phyloP scores from a whole-genome alignment of 2,113 vertebrate genomes.

The Polypterus senegalus region DNA sequence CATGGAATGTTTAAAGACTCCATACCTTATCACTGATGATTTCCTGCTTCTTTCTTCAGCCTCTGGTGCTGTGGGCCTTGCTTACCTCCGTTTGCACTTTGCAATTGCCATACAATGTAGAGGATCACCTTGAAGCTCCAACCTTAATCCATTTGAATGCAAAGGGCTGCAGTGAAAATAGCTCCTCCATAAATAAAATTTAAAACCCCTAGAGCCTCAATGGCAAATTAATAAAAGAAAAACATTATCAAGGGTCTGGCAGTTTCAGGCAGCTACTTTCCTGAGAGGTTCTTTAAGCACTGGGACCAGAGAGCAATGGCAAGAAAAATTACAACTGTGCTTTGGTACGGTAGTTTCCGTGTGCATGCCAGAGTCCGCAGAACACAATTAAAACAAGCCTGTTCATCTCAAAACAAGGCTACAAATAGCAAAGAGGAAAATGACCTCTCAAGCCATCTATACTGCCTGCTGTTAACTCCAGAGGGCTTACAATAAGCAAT shows the following conservation, averaged over 20 bases:
- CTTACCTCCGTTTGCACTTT: too few species aligned
- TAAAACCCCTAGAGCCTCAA: background rate
- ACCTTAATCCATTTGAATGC: conserved; percentile 5
- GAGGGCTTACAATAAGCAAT: too few species aligned
- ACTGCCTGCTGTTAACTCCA: too few species aligned
- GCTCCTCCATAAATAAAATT: conserved; percentile 8
- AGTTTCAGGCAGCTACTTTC: background rate
- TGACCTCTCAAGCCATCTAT: too few species aligned
- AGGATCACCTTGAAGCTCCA: background rate
- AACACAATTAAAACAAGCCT: conserved; percentile 1
- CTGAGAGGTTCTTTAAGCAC: conserved; percentile 16
- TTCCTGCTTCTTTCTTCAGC: too few species aligned
- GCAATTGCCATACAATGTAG: background rate
- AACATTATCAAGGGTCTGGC: background rate
- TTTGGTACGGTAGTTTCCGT: conserved; percentile 12
- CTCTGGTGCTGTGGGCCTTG: too few species aligned
- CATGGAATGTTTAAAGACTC: too few species aligned
- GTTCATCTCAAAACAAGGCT: background rate
- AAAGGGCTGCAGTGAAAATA: background rate
- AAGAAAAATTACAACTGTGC: conserved; percentile 22
- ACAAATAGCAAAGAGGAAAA: too few species aligned
- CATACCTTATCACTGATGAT: too few species aligned
- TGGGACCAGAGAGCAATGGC: conserved; percentile 15
- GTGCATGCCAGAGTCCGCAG: conserved; percentile 9
- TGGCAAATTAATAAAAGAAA: background rate